phyloP scores from a whole-genome alignment of 2,888 invertebrate genomes.

The Torymus aiolomorphi region DNA sequence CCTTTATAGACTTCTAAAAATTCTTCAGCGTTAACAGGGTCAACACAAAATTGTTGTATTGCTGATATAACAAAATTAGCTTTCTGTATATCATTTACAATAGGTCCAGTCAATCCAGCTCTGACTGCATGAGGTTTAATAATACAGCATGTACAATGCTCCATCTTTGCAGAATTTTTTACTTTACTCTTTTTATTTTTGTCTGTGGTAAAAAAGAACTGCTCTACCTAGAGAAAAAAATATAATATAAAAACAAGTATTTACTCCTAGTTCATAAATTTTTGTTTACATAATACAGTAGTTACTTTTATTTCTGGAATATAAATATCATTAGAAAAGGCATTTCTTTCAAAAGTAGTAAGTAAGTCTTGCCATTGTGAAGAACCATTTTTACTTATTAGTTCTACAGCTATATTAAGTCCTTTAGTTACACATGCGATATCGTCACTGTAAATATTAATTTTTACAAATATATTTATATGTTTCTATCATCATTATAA shows the following conservation, averaged over 20 bases:
- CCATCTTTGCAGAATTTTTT: conserved; percentile 78
- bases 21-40: conserved; percentile 90
- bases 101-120: conserved; percentile 82
- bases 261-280: conserved; percentile 74
- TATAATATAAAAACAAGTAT: conserved; percentile 11
- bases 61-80: conserved; percentile 88
- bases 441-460: conserved; percentile 76
- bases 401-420: conserved; percentile 83
- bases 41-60: conserved; percentile 87
- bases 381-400: conserved; percentile 85
- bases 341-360: conserved; percentile 81
- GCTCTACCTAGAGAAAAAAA: conserved; percentile 77
- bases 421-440: conserved; percentile 83
- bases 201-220: conserved; percentile 81
- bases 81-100: conserved; percentile 85
- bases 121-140: conserved; percentile 93
- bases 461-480: neutral
- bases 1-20: conserved; percentile 96
- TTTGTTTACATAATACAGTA: conserved; percentile 76
- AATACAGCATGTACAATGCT: conserved; percentile 87
- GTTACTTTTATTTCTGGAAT: conserved; percentile 79
- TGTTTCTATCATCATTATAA: conserved; percentile 24
- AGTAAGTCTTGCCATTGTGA: conserved; percentile 79
- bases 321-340: conserved; percentile 83
- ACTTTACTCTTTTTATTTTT: conserved; percentile 74